A percentile compares a stretch with the other conserved stretches of the same genome.
Conservation (phyloP, 2,797 vertebrate species). For the Danio jaintianensis region DNA sequence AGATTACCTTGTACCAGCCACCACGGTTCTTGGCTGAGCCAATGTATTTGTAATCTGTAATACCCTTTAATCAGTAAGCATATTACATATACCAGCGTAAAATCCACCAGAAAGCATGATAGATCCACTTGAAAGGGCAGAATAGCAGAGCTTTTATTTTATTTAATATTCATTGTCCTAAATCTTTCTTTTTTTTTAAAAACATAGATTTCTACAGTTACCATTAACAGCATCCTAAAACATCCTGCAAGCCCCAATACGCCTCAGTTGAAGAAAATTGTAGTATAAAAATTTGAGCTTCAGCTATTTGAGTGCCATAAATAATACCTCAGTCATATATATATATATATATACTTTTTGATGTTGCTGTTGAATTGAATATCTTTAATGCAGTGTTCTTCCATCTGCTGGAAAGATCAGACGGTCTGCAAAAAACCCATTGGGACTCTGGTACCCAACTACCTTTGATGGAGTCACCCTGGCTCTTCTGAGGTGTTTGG, state of each 20-base stretch:
- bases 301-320: background rate
- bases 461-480: background rate
- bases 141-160: background rate
- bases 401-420: conserved; percentile 27
- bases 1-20: conserved; percentile 10
- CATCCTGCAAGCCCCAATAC: too few relatives aligned
- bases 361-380: background rate
- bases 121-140: background rate
- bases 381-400: conserved; percentile 31
- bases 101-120: background rate
- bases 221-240: background rate
- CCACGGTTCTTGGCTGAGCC: background rate
- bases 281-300: background rate
- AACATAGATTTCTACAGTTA: background rate
- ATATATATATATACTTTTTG: background rate
- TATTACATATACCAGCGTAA: conserved; percentile 6
- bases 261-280: background rate
- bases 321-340: background rate
- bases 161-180: background rate
- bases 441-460: conserved; percentile 4
- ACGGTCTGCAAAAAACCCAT: background rate
- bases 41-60: conserved; percentile 12
- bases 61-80: conserved; percentile 13
- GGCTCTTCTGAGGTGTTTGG: conserved; percentile 33
- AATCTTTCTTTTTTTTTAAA: conserved; percentile 7